A percentile compares a stretch with the other conserved stretches of the same genome.
Evolutionary conservation across 2,888 invertebrate species (phyloP).

Genomic region (Julus scandinavius): DNA sequence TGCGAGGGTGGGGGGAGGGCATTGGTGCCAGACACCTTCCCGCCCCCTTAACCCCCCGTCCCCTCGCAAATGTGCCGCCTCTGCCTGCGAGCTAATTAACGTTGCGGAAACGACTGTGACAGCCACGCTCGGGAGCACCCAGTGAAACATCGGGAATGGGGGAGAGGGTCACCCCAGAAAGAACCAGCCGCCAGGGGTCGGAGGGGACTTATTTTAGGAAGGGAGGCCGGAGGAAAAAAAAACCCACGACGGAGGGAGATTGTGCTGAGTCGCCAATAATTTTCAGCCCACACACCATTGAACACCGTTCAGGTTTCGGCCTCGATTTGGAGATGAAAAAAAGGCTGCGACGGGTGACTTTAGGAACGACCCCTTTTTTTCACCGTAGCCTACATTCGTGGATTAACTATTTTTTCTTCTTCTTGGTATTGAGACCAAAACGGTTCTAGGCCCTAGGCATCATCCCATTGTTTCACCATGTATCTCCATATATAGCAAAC

Average conservation of each 20-base stretch:
- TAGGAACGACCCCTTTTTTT: background rate
- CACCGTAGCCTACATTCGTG: background rate
- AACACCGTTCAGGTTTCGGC: conserved; percentile 22
- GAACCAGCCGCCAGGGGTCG: background rate
- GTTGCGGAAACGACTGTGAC: conserved; percentile 42
- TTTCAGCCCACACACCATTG: conserved; percentile 6
- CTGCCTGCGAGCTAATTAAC: conserved; percentile 35
- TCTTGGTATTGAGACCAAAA: background rate
- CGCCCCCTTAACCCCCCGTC: background rate
- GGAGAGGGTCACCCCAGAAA: conserved; percentile 34
- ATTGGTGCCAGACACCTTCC: conserved; percentile 20
- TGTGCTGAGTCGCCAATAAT: conserved; percentile 30
- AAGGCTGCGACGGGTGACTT: background rate
- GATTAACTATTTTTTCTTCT: background rate
- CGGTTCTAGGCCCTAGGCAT: background rate
- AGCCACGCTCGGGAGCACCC: conserved; percentile 39
- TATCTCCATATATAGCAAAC: no score
- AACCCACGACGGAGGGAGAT: conserved; percentile 19
- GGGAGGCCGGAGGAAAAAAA: background rate
- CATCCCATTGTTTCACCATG: no score
- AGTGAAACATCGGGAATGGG: conserved; percentile 8
- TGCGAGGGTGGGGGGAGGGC: background rate
- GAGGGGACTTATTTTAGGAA: conserved; percentile 8
- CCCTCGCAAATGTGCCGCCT: conserved; percentile 9
- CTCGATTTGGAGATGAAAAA: background rate